phyloP scores from a whole-genome alignment of 1,140 invertebrate genomes.

The Zelostemma sp. region DNA sequence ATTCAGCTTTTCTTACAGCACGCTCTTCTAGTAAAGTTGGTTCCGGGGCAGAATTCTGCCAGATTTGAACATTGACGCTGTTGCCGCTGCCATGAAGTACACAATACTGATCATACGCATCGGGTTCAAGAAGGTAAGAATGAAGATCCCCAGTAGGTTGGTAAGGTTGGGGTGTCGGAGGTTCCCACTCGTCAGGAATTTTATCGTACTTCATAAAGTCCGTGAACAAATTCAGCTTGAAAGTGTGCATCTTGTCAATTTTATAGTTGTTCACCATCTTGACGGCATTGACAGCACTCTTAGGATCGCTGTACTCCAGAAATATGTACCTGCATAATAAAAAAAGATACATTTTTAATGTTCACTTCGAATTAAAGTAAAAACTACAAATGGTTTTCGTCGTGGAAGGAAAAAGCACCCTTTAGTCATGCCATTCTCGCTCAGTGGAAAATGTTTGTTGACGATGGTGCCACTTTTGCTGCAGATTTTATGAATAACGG shows the following conservation, averaged over 20 bases:
- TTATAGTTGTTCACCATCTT: slow-evolving; percentile 92
- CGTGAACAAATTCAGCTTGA: slow-evolving; percentile 95
- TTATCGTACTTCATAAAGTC: slow-evolving; percentile 96
- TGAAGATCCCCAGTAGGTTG: slow-evolving; percentile 90
- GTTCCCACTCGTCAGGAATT: slow-evolving; percentile 93
- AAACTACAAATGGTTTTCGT: too few relatives aligned
- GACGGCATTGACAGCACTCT: slow-evolving; percentile 88
- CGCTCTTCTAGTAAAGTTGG: slow-evolving; percentile 86
- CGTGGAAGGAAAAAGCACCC: too few relatives aligned
- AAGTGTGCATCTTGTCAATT: slow-evolving; percentile 96
- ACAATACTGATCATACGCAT: slow-evolving; percentile 96
- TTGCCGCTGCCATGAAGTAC: slow-evolving; percentile 85
- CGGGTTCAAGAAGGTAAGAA: slow-evolving; percentile 91
- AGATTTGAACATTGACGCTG: slow-evolving; percentile 85
- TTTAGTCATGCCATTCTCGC: slow-evolving; percentile 86
- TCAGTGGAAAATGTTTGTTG: slow-evolving; percentile 90
- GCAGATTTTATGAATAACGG: slow-evolving; percentile 93
- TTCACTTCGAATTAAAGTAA: too few relatives aligned
- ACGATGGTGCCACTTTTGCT: slow-evolving; percentile 92
- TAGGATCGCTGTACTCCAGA: slow-evolving; percentile 88
- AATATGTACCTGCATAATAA: slow-evolving; percentile 93
- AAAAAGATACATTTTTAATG: too few relatives aligned
- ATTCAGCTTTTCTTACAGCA: slow-evolving; percentile 73
- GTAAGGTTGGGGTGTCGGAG: slow-evolving; percentile 88
- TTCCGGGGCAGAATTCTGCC: slow-evolving; percentile 91